Conservation (phyloP, 2,797 vertebrate genomes). For the Coranthus polyacanthus region DNA sequence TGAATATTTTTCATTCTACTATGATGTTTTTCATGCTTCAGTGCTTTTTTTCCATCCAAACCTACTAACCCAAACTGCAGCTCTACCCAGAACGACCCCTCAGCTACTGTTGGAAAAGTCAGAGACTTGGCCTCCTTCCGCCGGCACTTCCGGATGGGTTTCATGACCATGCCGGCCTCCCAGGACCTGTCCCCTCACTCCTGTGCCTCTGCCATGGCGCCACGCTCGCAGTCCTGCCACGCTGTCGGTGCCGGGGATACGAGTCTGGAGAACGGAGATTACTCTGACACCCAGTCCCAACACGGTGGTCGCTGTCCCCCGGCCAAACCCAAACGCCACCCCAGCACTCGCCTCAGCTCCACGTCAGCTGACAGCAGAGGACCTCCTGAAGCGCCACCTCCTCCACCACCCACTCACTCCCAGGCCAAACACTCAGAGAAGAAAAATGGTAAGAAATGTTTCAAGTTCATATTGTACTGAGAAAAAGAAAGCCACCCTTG, state of each 20-base stretch:
- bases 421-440: slow-evolving; percentile 82
- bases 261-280: slow-evolving; percentile 86
- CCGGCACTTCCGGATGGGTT: slow-evolving; percentile 94
- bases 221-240: slow-evolving; percentile 94
- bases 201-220: slow-evolving; percentile 92
- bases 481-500: neutral
- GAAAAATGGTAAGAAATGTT: slow-evolving; percentile 77
- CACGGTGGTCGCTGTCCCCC: slow-evolving; percentile 87
- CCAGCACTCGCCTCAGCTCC: slow-evolving; percentile 92
- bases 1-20: slow-evolving; percentile 40
- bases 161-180: slow-evolving; percentile 96
- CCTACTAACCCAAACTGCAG: slow-evolving; percentile 54
- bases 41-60: slow-evolving; percentile 12
- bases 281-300: slow-evolving; percentile 82
- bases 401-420: slow-evolving; percentile 73
- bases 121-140: slow-evolving; percentile 92
- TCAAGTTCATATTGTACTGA: neutral
- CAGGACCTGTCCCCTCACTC: slow-evolving; percentile 94
- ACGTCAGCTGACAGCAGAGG: slow-evolving; percentile 80
- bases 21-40: slow-evolving; percentile 33
- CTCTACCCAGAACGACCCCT: slow-evolving; percentile 84
- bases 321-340: slow-evolving; percentile 91
- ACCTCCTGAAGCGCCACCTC: slow-evolving; percentile 77
- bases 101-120: slow-evolving; percentile 87
- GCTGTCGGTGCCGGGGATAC: slow-evolving; percentile 89